Evolutionary conservation across 2,113 vertebrate genomes (phyloP), one percentile per base, ranked within the genome.

Genomic region (Mormyrus lacerda): DNA sequence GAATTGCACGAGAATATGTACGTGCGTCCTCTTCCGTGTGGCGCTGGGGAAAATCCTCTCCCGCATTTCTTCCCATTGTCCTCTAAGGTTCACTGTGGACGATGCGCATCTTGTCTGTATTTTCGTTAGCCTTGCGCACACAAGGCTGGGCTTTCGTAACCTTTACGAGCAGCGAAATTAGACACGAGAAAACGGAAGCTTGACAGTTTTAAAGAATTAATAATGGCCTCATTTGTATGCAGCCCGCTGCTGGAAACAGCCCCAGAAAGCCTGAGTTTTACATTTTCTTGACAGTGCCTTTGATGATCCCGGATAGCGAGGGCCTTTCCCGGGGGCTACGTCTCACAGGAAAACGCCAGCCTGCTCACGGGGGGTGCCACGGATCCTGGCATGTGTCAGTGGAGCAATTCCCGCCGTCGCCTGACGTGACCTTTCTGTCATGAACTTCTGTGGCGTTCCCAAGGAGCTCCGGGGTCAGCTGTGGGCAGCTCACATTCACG

Each of bases 241-340:
- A 93, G 93, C 88, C 7, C 92, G 53, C 91, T 90, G 87, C 94
- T 94, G 82, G 15, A 88, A 92, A 69, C 91, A 92, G 91, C 92
- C 2, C 9, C 51, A 92, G 92, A 90, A 94, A 95, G 91, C 87
- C 91, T 94, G 85, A 93, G 92, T 90, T 95, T 96, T 93, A 92
- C 88, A 84, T 96, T 96, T 96, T 95, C 93, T 93, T 94, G 91
- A 96, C 93, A 94, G 91, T 85, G 90, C 91, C 92, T 96, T 97
- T 97, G 94, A 95, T 96, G 95, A 95, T 94, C 90, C 39, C 88
- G 94, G 94, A 93, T 97, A 96, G 92, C 2, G 0, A 90, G 17
- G 50, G 85, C 51, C 85, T 35, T 55, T 96, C 94, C 93, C 47
- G 51, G 87, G 93, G 93, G 91, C 73, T 89, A 92, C 90, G 39